These are phyloP conservation scores for Sussaba pulchella DNA, from an alignment of 2,888 invertebrate species.

Conservation along the genomic window DNA sequence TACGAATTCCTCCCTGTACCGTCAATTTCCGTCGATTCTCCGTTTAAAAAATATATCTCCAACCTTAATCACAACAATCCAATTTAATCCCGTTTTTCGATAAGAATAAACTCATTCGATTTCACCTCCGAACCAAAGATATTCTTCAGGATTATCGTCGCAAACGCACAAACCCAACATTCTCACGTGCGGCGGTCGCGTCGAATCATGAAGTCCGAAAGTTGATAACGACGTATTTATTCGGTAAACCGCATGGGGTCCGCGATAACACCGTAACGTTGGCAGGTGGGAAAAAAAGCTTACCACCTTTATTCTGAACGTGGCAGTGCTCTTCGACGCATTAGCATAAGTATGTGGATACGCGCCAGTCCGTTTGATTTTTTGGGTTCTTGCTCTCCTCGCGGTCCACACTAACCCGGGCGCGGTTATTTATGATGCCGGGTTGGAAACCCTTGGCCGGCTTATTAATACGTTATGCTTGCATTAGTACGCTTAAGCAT, in stretches of 20 bases:
- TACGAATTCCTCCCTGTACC: too few relatives aligned
- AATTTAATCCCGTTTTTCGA: too few relatives aligned
- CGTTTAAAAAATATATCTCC: too few relatives aligned
- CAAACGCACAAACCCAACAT: conserved; percentile 30
- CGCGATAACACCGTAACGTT: conserved; percentile 65
- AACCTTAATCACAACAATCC: too few relatives aligned
- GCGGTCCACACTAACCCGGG: conserved; percentile 50
- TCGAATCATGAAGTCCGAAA: neutral
- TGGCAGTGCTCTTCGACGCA: conserved; percentile 59
- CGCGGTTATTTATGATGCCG: conserved; percentile 77
- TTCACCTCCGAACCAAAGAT: too few relatives aligned
- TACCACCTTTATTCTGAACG: conserved; percentile 76
- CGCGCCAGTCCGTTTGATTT: conserved; percentile 57
- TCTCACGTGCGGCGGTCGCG: neutral
- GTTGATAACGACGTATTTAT: conserved; percentile 39
- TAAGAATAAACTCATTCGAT: too few relatives aligned
- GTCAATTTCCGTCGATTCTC: too few relatives aligned
- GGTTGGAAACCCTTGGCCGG: conserved; percentile 70
- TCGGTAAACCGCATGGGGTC: conserved; percentile 61
- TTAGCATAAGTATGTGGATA: conserved; percentile 81
- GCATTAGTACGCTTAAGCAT: conserved; percentile 83
- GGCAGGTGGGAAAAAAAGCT: conserved; percentile 79
- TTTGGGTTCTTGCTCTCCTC: conserved; percentile 66
- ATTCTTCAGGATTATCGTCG: conserved; percentile 32
- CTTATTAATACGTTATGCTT: conserved; percentile 84